Conservation (phyloP, 2,797 vertebrate genomes). For the Ataeniobius toweri region DNA sequence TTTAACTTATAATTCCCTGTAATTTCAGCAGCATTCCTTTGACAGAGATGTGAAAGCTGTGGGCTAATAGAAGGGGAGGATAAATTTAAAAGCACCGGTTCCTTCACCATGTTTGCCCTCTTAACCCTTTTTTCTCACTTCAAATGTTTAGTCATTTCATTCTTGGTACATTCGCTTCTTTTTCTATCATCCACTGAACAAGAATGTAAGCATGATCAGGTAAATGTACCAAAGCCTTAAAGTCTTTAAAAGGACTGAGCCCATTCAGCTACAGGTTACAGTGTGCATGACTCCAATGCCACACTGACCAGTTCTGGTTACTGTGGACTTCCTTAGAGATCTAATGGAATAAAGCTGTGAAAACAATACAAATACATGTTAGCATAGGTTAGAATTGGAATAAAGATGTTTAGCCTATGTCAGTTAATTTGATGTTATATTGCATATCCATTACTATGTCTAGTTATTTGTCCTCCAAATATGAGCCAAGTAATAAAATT, state of each 20-base stretch:
- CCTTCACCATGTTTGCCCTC: neutral
- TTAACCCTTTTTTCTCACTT: neutral
- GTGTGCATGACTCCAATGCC: no score
- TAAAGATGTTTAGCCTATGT: no score
- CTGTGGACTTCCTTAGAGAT: no score
- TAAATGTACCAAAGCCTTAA: neutral
- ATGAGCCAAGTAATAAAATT: no score
- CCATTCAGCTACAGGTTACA: neutral
- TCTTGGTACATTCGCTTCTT: neutral
- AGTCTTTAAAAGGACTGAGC: neutral
- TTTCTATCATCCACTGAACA: neutral
- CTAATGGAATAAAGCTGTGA: no score
- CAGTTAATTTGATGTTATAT: no score
- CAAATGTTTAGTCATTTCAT: neutral
- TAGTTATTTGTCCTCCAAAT: no score
- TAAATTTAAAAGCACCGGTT: neutral
- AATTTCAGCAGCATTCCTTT: neutral
- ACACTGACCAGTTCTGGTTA: no score
- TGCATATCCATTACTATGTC: no score
- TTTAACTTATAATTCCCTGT: neutral
- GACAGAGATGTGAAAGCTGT: neutral
- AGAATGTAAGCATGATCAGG: neutral
- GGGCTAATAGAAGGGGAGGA: neutral
- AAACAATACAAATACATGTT: no score
- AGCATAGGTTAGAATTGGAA: no score